Base-by-base conservation (phyloP, 2,888 invertebrate species). In the Drosophila merina region DNA sequence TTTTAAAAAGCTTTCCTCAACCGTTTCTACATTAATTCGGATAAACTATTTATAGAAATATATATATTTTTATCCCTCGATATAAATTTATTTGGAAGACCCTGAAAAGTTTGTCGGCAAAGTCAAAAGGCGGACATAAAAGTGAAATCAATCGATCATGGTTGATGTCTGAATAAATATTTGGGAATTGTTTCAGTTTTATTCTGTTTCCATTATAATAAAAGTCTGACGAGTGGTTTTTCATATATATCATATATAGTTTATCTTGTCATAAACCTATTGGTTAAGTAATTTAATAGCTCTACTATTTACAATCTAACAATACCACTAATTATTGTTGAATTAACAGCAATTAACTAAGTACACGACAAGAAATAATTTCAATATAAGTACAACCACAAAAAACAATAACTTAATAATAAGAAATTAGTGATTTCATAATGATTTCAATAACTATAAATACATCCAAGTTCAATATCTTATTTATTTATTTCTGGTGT, bases 301-400 rank as follows among this genome's bases (percentile, higher is more conserved):
- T 33, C 5, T 33, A 0, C 4, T 3, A 10, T 42, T 49, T 2
- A 5, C 0, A 8, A 9, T 30, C 3, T 9, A 48, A 31, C 52
- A 52, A 55, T 42, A 3, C 4, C 12, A 14, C 10, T 28, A n/a
- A 40, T 48, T 52, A 44, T 31, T 25, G 3, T 38, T 33, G 0
- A 57, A 62, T 47, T 28, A 62, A 48, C 30, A 57, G 44, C 49
- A 72, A 40, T 57, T 60, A 56, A 10, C 14, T 5, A 9, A 20
- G 7, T 47, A 20, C 7, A 59, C 14, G 3, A 12, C 3, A 26
- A 10, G 12, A 10, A 26, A 33, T 33, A 6, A 30, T 12, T 12
- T 25, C 0, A 20, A 7, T 12, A 10, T 10, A 10, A 33, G 8
- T 14, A 14, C 14, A 10, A 8, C 2, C 9, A 9, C 2, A 12